These are phyloP conservation scores for Sus cebifrons DNA, from an alignment of 2,797 vertebrate genomes.

Conservation along the genomic window DNA sequence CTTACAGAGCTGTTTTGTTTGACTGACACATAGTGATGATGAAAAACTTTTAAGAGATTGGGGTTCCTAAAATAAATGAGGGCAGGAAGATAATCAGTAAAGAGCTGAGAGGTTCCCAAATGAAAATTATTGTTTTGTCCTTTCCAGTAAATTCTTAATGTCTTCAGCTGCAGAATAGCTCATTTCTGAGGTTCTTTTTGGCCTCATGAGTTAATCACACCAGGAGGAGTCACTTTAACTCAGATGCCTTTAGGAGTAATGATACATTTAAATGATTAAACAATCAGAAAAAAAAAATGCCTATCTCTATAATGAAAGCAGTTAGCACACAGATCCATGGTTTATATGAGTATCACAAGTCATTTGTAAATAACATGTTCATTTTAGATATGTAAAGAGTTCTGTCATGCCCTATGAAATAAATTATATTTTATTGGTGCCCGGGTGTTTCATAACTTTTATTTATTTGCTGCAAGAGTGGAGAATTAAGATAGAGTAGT, in stretches of 20 bases:
- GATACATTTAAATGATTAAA: conserved; percentile 91
- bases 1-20: conserved; percentile 53
- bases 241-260: conserved; percentile 89
- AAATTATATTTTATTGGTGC: conserved; percentile 92
- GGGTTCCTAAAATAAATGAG: conserved; percentile 79
- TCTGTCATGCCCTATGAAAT: conserved; percentile 90
- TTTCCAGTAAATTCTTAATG: conserved; percentile 79
- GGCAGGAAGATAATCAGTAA: conserved; percentile 78
- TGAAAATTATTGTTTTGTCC: conserved; percentile 80
- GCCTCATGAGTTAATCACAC: conserved; percentile 87
- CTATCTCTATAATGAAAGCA: conserved; percentile 88
- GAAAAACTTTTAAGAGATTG: conserved; percentile 70
- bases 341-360: conserved; percentile 89
- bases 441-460: conserved; percentile 91
- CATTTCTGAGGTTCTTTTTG: conserved; percentile 87
- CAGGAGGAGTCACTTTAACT: conserved; percentile 89
- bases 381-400: conserved; percentile 90
- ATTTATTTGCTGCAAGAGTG: conserved; percentile 92
- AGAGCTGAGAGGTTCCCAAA: conserved; percentile 69
- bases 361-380: conserved; percentile 90
- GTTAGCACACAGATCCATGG: conserved; percentile 87
- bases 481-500: conserved; percentile 92
- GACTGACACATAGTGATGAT: conserved; percentile 56
- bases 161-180: conserved; percentile 85
- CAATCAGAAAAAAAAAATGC: conserved; percentile 89